Evolutionary conservation across 2,888 invertebrate genomes (phyloP).

Genomic region (Ctena decussata): DNA sequence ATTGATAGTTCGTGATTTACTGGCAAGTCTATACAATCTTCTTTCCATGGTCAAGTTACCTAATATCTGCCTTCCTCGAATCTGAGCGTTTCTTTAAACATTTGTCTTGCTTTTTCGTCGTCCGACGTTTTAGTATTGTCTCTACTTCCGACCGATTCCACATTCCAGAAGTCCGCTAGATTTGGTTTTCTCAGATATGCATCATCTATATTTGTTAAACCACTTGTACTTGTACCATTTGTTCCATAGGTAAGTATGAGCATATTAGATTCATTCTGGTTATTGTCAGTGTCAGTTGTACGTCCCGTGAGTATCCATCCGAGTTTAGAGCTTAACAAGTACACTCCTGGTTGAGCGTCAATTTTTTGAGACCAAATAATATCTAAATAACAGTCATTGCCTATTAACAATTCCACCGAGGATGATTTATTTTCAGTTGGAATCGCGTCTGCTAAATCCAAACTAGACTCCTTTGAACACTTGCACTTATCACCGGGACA

Average conservation of each 20-base stretch:
- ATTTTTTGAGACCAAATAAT: too few species aligned
- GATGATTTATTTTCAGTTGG: too few species aligned
- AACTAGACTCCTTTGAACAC: slow-evolving; percentile 9
- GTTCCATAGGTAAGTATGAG: slow-evolving; percentile 6
- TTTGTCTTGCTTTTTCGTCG: slow-evolving; percentile 26
- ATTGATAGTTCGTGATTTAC: slow-evolving; percentile 13
- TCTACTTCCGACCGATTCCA: slow-evolving; percentile 22
- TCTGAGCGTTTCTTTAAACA: slow-evolving; percentile 27
- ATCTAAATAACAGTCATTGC: too few species aligned
- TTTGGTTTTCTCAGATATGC: slow-evolving; percentile 19
- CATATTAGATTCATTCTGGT: neutral
- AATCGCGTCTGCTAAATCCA: too few species aligned
- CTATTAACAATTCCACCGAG: too few species aligned
- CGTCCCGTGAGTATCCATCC: neutral
- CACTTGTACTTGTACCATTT: neutral
- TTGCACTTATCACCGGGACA: slow-evolving; percentile 9
- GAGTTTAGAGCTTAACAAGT: too few species aligned
- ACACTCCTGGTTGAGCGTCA: too few species aligned
- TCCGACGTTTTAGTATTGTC: neutral
- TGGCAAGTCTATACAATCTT: slow-evolving; percentile 19
- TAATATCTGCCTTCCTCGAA: slow-evolving; percentile 28
- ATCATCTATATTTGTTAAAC: neutral
- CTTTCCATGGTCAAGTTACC: slow-evolving; percentile 38
- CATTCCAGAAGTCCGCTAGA: slow-evolving; percentile 37
- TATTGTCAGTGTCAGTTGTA: neutral